Conservation (phyloP, 2,113 vertebrate species). For the Chloroceryle aenea region DNA sequence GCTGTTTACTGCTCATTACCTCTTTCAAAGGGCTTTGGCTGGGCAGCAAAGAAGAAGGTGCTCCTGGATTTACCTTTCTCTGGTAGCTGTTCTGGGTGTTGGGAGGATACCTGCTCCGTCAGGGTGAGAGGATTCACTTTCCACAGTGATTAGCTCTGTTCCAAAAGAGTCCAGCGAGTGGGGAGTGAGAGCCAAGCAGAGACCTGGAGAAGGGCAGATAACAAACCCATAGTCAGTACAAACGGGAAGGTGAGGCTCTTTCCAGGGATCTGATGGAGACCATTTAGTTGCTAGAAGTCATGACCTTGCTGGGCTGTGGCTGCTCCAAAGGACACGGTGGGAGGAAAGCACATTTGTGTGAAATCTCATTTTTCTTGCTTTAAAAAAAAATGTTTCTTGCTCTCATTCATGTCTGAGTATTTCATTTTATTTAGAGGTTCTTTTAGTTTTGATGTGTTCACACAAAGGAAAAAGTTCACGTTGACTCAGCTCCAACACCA, state of each 20-base stretch:
- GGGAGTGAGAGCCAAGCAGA: background rate
- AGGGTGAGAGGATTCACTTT: background rate
- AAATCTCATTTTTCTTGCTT: background rate
- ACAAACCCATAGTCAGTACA: background rate
- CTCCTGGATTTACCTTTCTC: background rate
- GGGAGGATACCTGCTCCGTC: background rate
- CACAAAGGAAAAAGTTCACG: background rate
- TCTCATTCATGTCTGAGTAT: background rate
- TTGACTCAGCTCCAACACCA: background rate
- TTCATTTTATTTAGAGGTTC: background rate
- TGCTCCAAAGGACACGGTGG: background rate
- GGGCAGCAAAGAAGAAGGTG: background rate
- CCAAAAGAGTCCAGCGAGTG: rapidly evolving
- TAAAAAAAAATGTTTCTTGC: background rate
- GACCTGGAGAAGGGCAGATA: background rate
- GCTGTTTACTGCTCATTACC: background rate
- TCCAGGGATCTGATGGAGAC: background rate
- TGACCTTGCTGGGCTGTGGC: background rate
- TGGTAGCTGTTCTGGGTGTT: background rate
- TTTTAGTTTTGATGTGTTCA: background rate
- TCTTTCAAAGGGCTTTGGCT: background rate
- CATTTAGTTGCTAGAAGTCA: background rate
- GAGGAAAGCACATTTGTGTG: background rate
- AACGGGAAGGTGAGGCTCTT: background rate
- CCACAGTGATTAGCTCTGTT: background rate